Evolutionary conservation across 92 coral and sea anemone genomes (phyloP).

Genomic region (Actinernus sp.): DNA sequence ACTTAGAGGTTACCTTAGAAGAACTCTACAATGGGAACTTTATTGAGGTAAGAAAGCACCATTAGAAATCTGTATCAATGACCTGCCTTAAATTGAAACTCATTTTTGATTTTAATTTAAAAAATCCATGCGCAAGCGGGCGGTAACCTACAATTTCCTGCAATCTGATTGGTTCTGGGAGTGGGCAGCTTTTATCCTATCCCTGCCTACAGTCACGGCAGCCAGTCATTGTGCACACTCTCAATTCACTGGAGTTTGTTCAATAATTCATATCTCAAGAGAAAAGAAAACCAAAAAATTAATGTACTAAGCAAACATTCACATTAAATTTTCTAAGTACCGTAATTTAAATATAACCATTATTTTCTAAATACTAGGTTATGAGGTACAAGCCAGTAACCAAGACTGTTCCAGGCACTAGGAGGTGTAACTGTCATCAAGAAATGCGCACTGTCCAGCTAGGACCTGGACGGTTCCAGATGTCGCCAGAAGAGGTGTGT

Average conservation of each 20-base stretch:
- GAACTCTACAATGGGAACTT: constrained; percentile 95
- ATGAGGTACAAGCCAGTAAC: constrained; percentile 87
- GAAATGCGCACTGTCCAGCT: constrained; percentile 96
- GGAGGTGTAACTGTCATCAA: constrained; percentile 96
- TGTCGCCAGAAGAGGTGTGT: constrained; percentile 97
- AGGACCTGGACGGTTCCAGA: constrained; percentile 99
- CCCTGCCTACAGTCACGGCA: too few relatives aligned
- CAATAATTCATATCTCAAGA: too few relatives aligned
- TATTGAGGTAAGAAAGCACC: constrained; percentile 72
- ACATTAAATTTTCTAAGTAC: too few relatives aligned
- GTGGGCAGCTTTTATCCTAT: too few relatives aligned
- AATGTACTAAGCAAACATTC: too few relatives aligned
- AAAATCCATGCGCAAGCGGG: too few relatives aligned
- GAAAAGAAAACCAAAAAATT: too few relatives aligned
- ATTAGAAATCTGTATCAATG: background rate
- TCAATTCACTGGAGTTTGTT: too few relatives aligned
- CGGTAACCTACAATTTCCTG: too few relatives aligned
- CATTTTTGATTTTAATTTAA: background rate
- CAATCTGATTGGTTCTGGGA: too few relatives aligned
- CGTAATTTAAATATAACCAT: too few relatives aligned
- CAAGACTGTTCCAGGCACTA: constrained; percentile 87
- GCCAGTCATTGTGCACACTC: too few relatives aligned
- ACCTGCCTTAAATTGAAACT: background rate
- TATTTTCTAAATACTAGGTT: constrained; percentile 54
- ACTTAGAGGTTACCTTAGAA: constrained; percentile 92